Percentiles rank a stretch among this genome's conserved stretches.
Conservation (phyloP, 2,113 vertebrate species). For the Edolisoma coerulescens region DNA sequence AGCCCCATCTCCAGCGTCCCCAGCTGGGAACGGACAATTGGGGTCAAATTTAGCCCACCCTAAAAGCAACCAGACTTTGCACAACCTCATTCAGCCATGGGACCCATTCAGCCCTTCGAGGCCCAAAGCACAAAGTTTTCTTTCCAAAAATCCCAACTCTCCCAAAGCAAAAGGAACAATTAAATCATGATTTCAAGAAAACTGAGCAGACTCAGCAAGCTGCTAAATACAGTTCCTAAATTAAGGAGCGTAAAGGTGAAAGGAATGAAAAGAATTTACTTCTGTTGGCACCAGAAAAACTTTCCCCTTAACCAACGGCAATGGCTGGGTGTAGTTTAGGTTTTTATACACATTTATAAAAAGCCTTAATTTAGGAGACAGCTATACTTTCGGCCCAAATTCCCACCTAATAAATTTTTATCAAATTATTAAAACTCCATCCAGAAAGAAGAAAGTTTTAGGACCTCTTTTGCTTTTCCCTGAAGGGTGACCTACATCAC, state of each 20-base stretch:
- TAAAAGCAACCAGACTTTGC: not conserved
- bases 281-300: not conserved
- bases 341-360: not conserved
- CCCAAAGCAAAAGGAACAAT: not conserved
- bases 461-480: not conserved
- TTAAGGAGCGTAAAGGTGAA: fast-evolving
- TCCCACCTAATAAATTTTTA: not conserved
- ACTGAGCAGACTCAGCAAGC: not conserved
- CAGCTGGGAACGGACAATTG: not conserved
- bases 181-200: not conserved
- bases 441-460: not conserved
- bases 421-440: not conserved
- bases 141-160: not conserved
- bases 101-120: fast-evolving
- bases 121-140: not conserved
- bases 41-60: no score
- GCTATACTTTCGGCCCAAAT: not conserved
- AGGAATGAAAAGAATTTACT: not conserved
- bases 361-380: not conserved
- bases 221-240: not conserved
- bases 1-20: not conserved
- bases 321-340: fast-evolving
- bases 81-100: not conserved
- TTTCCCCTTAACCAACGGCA: not conserved
- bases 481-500: not conserved